Percentiles rank a stretch among this genome's conserved stretches.
phyloP scores from a whole-genome alignment of 2,888 invertebrate species.

The Cephonodes hylas region DNA sequence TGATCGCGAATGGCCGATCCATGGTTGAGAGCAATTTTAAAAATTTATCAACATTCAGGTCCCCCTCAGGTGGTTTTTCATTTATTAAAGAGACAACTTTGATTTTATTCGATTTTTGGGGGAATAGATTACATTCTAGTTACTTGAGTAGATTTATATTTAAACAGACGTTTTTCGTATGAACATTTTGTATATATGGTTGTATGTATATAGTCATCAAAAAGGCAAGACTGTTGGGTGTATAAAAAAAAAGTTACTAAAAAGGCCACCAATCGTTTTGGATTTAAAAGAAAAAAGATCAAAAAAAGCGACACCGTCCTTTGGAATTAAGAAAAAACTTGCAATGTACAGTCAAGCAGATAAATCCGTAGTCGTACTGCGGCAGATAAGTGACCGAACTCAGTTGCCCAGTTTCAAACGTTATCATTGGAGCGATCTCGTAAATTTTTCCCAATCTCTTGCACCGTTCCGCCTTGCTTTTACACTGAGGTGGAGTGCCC shows the following conservation, averaged over 20 bases:
- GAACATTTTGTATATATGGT: too few species aligned
- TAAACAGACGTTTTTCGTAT: neutral
- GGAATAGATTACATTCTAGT: neutral
- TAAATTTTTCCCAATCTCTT: conserved; percentile 24
- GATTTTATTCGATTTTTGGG: neutral
- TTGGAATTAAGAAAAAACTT: conserved; percentile 6
- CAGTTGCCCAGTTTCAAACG: conserved; percentile 5
- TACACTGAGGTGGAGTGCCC: neutral
- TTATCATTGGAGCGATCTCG: conserved; percentile 21
- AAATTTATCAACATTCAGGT: neutral
- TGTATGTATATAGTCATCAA: too few species aligned
- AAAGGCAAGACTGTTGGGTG: neutral
- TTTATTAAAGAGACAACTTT: neutral
- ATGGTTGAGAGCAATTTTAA: neutral
- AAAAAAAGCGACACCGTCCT: neutral
- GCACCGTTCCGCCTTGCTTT: neutral
- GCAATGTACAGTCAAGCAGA: conserved; percentile 6
- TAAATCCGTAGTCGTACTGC: conserved; percentile 2
- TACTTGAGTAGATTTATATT: too few species aligned
- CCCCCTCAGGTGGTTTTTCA: neutral
- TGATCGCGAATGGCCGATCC: neutral
- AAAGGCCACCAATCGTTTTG: neutral
- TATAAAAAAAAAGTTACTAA: neutral
- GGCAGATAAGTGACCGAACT: conserved; percentile 14
- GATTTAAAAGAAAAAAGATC: neutral